These are phyloP conservation scores for Hyles euphorbiae DNA, from an alignment of 1,140 invertebrate species.

Conservation along the genomic window DNA sequence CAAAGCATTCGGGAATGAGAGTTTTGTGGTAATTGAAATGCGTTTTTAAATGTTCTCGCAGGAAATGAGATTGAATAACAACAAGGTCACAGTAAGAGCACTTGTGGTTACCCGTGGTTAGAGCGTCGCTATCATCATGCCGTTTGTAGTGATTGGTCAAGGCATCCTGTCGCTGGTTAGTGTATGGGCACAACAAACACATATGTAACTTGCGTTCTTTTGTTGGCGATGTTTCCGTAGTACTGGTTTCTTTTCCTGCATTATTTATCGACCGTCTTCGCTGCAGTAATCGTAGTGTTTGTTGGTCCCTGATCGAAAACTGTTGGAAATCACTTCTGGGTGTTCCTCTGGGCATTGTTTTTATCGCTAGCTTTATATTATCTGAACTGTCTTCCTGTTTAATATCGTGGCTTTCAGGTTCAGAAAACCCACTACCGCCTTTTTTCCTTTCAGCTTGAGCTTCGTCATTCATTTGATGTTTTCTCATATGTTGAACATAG, in stretches of 20 bases:
- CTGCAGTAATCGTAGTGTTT: constrained; percentile 64
- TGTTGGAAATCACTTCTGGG: constrained; percentile 67
- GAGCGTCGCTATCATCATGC: constrained; percentile 77
- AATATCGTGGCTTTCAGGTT: constrained; percentile 49
- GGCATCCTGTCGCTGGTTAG: constrained; percentile 82
- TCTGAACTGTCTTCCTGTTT: constrained; percentile 47
- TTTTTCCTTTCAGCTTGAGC: constrained; percentile 77
- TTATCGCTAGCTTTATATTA: constrained; percentile 72
- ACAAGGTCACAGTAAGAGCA: constrained; percentile 92
- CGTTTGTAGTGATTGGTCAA: constrained; percentile 85
- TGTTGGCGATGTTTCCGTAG: constrained; percentile 65
- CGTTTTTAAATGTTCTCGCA: constrained; percentile 87
- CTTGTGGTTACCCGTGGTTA: constrained; percentile 78
- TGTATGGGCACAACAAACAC: constrained; percentile 88
- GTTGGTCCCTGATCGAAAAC: constrained; percentile 75
- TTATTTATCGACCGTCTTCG: constrained; percentile 52
- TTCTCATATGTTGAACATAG: constrained; percentile 86
- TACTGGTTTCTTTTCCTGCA: constrained; percentile 45
- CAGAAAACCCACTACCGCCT: constrained; percentile 56
- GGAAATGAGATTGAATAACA: constrained; percentile 84
- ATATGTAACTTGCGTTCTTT: constrained; percentile 74
- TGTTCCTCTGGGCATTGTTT: constrained; percentile 64
- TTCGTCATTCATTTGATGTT: constrained; percentile 84
- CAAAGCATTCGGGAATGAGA: constrained; percentile 75
- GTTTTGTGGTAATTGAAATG: constrained; percentile 82